Evolutionary conservation across 2,888 invertebrate species (phyloP).

Genomic region (Pteria penguin): DNA sequence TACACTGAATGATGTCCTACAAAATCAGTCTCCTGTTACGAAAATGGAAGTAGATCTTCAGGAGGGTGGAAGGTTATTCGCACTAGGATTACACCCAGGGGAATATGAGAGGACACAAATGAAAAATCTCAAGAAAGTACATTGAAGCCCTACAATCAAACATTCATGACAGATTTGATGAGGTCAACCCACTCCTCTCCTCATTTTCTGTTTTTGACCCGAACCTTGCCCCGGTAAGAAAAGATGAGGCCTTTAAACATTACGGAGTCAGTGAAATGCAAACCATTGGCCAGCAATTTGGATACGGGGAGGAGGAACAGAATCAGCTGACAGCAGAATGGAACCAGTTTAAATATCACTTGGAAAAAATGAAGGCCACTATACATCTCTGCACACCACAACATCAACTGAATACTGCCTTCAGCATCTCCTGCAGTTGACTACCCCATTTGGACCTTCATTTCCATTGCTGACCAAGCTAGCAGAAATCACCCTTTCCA

Average conservation of each 20-base stretch:
- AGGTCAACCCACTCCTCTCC: neutral
- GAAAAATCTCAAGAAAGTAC: constrained; percentile 8
- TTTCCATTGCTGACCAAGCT: constrained; percentile 6
- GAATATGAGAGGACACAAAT: constrained; percentile 1
- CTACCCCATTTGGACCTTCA: constrained; percentile 8
- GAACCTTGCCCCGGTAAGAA: neutral
- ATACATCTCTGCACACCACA: neutral
- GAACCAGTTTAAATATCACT: constrained; percentile 23
- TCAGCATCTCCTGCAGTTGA: neutral
- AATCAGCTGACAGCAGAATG: constrained; percentile 8
- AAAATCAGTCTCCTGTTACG: neutral
- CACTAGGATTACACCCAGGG: constrained; percentile 11
- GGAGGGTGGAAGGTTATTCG: neutral
- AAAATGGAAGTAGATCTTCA: neutral
- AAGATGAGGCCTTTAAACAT: constrained; percentile 2
- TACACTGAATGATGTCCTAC: constrained; percentile 14
- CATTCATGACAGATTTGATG: constrained; percentile 12
- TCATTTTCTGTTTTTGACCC: constrained; percentile 27
- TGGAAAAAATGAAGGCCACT: constrained; percentile 9
- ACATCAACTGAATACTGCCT: constrained; percentile 18
- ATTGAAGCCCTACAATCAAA: constrained; percentile 12
- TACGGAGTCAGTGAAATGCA: constrained; percentile 17
- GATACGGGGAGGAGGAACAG: neutral
- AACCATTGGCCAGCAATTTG: constrained; percentile 10
- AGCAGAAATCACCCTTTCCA: constrained; percentile 32